Conservation (phyloP, 2,113 vertebrate genomes). For the Marcusenius ussheri region DNA sequence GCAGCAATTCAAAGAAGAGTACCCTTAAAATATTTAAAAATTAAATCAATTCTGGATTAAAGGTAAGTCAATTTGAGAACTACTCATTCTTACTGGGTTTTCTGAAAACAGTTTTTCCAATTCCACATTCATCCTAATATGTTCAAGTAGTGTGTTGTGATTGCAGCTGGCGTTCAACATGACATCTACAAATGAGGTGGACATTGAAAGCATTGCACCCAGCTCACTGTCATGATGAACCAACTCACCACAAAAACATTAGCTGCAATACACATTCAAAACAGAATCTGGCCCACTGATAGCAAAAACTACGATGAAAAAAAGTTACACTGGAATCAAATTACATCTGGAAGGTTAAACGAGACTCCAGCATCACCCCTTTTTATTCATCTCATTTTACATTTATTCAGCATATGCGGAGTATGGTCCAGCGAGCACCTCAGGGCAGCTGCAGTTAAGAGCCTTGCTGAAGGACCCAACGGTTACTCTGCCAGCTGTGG, state of each 20-base stretch:
- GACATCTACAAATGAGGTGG: not conserved
- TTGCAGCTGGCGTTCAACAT: not conserved
- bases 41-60: not conserved
- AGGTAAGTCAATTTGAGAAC: not conserved
- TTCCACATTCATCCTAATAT: not conserved
- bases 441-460: not conserved
- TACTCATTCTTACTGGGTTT: not conserved
- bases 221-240: not conserved
- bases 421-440: not conserved
- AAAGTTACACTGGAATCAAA: not conserved
- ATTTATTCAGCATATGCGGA: not conserved
- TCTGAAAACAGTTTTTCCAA: not conserved
- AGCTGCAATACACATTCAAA: not conserved
- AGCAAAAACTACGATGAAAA: not conserved
- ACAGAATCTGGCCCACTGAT: not conserved
- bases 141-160: not conserved
- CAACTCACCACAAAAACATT: not conserved
- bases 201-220: not conserved
- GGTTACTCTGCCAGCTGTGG: not conserved
- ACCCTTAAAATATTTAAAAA: not conserved
- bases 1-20: not conserved
- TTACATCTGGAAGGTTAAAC: not conserved
- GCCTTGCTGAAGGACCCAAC: not conserved
- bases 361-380: not conserved
- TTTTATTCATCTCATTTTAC: not conserved